Conservation (phyloP, 2,113 vertebrate genomes). For the Chaetura pelagica region DNA sequence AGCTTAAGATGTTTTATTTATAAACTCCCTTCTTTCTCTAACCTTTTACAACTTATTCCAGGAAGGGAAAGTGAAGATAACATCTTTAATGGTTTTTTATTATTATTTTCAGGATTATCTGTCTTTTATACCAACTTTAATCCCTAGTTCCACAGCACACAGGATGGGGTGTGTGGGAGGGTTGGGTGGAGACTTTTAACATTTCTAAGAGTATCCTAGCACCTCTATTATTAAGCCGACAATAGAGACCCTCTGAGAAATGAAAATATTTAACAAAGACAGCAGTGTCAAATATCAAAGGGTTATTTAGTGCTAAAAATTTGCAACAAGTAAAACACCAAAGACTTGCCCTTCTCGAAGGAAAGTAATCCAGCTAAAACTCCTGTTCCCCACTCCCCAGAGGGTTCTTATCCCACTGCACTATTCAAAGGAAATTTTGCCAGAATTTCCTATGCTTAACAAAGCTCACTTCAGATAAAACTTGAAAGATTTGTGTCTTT, state of each 20-base stretch:
- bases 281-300: constrained; percentile 69
- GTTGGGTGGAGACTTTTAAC: constrained; percentile 54
- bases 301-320: constrained; percentile 56
- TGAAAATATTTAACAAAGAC: constrained; percentile 74
- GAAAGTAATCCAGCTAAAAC: constrained; percentile 42
- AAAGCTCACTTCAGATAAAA: not conserved
- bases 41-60: not conserved
- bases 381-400: not conserved
- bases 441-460: not conserved
- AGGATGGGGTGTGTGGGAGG: constrained; percentile 12
- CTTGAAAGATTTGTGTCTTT: not conserved
- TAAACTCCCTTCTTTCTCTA: not conserved
- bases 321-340: constrained; percentile 56
- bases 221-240: constrained; percentile 64
- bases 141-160: constrained; percentile 58
- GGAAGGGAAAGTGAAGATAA: not conserved
- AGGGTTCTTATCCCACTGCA: not conserved
- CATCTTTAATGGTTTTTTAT: not conserved
- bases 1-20: constrained; percentile 41
- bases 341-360: constrained; percentile 13
- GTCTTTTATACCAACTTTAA: constrained; percentile 58
- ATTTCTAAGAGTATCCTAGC: constrained; percentile 75
- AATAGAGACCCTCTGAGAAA: constrained; percentile 68
- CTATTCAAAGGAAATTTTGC: not conserved
- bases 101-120: constrained; percentile 20